Evolutionary conservation across 1,140 invertebrate species (phyloP), one percentile per base, ranked within the genome.

Genomic region (Nephila pilipes): DNA sequence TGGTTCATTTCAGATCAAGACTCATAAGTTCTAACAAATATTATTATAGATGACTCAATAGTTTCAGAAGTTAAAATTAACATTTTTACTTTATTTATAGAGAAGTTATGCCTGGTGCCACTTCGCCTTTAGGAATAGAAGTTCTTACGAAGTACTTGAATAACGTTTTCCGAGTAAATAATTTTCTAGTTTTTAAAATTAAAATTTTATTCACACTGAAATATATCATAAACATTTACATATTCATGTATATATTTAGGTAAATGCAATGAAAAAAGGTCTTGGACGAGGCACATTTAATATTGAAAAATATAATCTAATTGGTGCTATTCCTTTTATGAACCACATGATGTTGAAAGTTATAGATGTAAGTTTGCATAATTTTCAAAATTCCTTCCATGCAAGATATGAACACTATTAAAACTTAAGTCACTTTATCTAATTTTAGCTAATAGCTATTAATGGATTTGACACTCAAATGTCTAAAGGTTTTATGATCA

Each of bases 401-500:
- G 6, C 6, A 10, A 46, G 4, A 46, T 46, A 8, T 46, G 38
- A 46, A 46, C 1, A 5, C 4, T 3, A 6, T 46, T 46, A 2
- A 46, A 8, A 46, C 4, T 58, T 58, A 0, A 20, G 20, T 58
- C 6, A 0, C 12, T 1, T 4, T 65, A 25, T 65, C 25, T 54
- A n/a, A 46, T 46, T 81, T 60, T 20, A 92, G 90, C 6, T 85
- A 4, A 85, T 85, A 22, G 46, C 20, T 57, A 36, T 60, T 1
- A 46, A 85, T 69, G 89, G 89, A 8, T 16, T 65, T 6, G 60
- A 85, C 14, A 69, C 90, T 32, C 25, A 18, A 1, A 5, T 32
- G 18, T 63, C 90, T 3, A 85, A 92, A 85, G 90, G 80, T 1
- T 81, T 85, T 1, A 85, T 69, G 60, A 85, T 92, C n/a, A 81